Evolutionary conservation across 2,797 vertebrate species (phyloP).

Genomic region (Mus spretus): DNA sequence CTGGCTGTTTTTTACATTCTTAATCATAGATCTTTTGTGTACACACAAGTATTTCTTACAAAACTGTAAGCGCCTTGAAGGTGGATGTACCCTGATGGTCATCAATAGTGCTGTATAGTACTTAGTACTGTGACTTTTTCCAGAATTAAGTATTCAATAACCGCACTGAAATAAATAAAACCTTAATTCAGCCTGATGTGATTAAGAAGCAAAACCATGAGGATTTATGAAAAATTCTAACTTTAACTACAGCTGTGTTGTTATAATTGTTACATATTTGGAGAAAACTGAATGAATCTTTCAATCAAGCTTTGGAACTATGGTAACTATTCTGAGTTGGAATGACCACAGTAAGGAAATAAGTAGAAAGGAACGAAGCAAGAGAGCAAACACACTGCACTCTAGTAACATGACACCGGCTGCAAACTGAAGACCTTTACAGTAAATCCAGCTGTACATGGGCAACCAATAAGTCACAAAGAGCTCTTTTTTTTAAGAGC

Average conservation of each 20-base stretch:
- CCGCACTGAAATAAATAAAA: conserved; percentile 66
- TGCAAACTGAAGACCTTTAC: conserved; percentile 34
- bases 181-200: conserved; percentile 59
- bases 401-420: conserved; percentile 60
- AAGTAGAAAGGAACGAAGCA: conserved; percentile 64
- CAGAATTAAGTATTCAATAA: conserved; percentile 45
- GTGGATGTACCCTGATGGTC: neutral
- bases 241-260: conserved; percentile 76
- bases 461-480: conserved; percentile 76
- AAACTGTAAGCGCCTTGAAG: conserved; percentile 44
- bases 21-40: conserved; percentile 36
- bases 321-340: conserved; percentile 72
- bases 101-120: neutral
- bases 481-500: neutral
- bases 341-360: conserved; percentile 78
- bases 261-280: conserved; percentile 69
- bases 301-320: conserved; percentile 73
- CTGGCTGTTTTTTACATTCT: neutral
- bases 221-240: conserved; percentile 64
- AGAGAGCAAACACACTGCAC: conserved; percentile 67
- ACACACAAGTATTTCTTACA: conserved; percentile 32
- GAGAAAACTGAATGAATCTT: conserved; percentile 76
- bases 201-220: conserved; percentile 67
- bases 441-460: conserved; percentile 72
- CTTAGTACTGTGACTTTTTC: neutral